Base-by-base conservation (phyloP, 2,888 invertebrate genomes). In the Pomacea canaliculata region DNA sequence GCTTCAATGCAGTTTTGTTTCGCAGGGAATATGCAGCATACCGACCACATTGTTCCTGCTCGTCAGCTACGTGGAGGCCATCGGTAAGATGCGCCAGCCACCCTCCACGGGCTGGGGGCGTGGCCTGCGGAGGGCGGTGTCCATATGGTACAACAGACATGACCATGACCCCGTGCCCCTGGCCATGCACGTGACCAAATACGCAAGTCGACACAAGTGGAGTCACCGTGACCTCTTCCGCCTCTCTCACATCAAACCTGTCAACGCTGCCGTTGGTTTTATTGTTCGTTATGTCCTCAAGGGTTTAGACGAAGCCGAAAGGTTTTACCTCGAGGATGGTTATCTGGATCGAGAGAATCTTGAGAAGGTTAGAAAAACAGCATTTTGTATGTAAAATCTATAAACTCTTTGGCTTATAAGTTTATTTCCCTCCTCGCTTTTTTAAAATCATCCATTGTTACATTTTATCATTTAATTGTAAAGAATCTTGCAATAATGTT, bases 191-290 rank as follows among this genome's bases (percentile, higher is more conserved):
- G 92, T 95, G 37, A 93, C 94, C 9, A 92, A 93, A 86, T 93
- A 93, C 75, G 93, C 93, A 71, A 93, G 93, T 13, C 92, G 93
- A 80, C 93, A 94, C 84, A 94, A 94, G 8, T 94, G 95, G 92
- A 93, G 93, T 0, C 95, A 96, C 88, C 94, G 93, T 84, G 95
- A 94, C 83, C 91, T 95, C n/a, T 91, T 93, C 92, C 87, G 91
- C 59, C 78, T 87, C 37, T 72, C 85, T 51, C 85, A 88, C 72
- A 81, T 83, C 12, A 86, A 85, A 73, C 79, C 86, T 0, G 77
- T 69, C n/a, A 69, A 78, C 51, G 80, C 80, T n/a, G 80, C 76
- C 10, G 59, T 85, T 18, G 83, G 81, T 8, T 81, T 83, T 10
- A 74, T 87, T 13, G 65, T 83, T n/a, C 76, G 83, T 51, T 86